These are phyloP conservation scores for Colletes collaris DNA, from an alignment of 2,888 invertebrate genomes.

Conservation along the genomic window DNA sequence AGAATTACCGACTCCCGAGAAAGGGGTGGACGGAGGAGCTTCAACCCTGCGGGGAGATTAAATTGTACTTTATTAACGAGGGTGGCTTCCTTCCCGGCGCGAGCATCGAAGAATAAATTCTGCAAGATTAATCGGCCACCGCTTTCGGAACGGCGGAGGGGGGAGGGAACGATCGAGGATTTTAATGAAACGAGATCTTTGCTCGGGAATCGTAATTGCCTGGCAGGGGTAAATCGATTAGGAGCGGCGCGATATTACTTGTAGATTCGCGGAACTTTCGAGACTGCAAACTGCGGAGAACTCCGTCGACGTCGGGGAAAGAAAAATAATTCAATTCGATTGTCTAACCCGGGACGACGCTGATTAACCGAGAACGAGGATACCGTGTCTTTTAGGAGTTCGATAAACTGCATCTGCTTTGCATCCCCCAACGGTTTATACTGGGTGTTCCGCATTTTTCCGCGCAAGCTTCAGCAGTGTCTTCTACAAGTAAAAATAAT, in stretches of 20 bases:
- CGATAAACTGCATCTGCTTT: no score
- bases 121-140: slow-evolving; percentile 25
- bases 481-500: no score
- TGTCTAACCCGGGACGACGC: no score
- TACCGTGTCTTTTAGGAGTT: no score
- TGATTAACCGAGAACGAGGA: no score
- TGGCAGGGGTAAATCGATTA: slow-evolving; percentile 2
- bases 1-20: slow-evolving; percentile 4
- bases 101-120: slow-evolving; percentile 37
- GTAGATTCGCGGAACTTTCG: background rate
- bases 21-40: background rate
- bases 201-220: slow-evolving; percentile 10
- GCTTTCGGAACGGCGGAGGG: background rate
- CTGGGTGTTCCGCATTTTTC: no score
- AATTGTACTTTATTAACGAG: slow-evolving; percentile 31
- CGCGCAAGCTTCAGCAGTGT: no score
- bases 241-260: background rate
- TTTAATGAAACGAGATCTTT: slow-evolving; percentile 24
- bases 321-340: no score
- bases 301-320: no score
- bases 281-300: background rate
- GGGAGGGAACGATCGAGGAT: background rate
- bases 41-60: slow-evolving; percentile 16
- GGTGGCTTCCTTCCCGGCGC: slow-evolving; percentile 1
- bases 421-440: no score